Conservation (phyloP, 1,140 invertebrate genomes). For the Ptiloglossa arizonensis region DNA sequence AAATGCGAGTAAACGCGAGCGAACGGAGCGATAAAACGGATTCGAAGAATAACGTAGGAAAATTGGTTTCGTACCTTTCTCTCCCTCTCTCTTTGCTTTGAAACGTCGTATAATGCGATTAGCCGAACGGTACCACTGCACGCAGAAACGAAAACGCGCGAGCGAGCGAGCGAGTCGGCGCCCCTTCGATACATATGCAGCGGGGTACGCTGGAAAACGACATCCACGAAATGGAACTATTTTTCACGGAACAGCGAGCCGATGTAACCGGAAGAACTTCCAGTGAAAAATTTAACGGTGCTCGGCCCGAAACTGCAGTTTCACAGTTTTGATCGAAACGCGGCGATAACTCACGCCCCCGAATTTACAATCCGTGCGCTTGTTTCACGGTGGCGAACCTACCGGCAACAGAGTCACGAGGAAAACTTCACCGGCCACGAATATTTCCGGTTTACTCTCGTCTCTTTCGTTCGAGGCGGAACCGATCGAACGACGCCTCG, state of each 20-base stretch:
- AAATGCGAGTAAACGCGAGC: no score
- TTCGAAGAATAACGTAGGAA: background rate
- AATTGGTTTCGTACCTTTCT: background rate
- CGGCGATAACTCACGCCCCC: constrained; percentile 53
- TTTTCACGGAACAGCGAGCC: constrained; percentile 55
- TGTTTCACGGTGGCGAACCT: constrained; percentile 50
- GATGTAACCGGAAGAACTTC: constrained; percentile 55
- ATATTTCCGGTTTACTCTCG: constrained; percentile 35
- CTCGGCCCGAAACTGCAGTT: constrained; percentile 41
- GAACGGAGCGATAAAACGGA: background rate
- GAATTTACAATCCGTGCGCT: constrained; percentile 39
- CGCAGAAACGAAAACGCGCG: background rate
- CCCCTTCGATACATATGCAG: constrained; percentile 22
- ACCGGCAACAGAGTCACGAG: constrained; percentile 29
- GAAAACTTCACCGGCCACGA: constrained; percentile 20
- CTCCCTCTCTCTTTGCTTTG: no score
- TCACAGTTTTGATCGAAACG: constrained; percentile 60
- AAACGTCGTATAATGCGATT: background rate
- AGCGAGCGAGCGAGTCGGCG: no score
- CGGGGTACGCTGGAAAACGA: constrained; percentile 3
- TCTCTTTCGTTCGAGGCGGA: constrained; percentile 12
- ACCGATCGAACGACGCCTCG: constrained; percentile 51
- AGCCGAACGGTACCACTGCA: background rate
- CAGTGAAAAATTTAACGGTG: constrained; percentile 61
- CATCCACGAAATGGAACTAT: constrained; percentile 48